phyloP scores from a whole-genome alignment of 2,888 invertebrate species.

The Spisula subtruncata region DNA sequence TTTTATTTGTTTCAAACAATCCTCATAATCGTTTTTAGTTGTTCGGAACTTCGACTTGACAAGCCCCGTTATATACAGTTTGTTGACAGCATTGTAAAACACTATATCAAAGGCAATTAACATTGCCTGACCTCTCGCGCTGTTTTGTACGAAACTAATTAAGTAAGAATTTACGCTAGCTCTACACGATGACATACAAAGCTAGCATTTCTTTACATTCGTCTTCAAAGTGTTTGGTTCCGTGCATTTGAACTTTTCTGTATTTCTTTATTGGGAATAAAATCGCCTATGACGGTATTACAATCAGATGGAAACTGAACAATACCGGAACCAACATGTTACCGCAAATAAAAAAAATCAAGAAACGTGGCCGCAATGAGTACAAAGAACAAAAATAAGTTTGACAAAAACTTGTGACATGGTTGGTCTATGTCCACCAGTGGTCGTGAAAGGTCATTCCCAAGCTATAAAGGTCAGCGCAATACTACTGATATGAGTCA shows the following conservation, averaged over 20 bases:
- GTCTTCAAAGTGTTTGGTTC: conserved; percentile 2
- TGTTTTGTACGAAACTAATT: conserved; percentile 32
- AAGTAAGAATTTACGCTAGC: conserved; percentile 4
- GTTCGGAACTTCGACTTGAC: conserved; percentile 59
- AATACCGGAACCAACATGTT: neutral
- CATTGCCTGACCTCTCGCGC: conserved; percentile 34
- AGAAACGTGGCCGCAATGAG: neutral
- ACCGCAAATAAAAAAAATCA: neutral
- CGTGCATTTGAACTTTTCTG: neutral
- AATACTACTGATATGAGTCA: neutral
- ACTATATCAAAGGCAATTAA: conserved; percentile 50
- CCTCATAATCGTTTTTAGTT: conserved; percentile 62
- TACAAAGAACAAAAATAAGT: neutral
- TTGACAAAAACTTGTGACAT: neutral
- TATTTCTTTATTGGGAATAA: neutral
- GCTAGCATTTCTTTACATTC: neutral
- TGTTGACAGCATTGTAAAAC: conserved; percentile 53
- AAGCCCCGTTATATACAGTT: conserved; percentile 59
- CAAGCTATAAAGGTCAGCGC: conserved; percentile 10
- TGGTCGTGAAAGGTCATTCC: conserved; percentile 25
- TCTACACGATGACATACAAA: neutral
- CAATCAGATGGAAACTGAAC: neutral
- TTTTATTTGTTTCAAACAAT: conserved; percentile 47
- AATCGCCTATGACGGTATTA: neutral
- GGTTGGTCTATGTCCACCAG: neutral